Conservation (phyloP, 2,113 vertebrate species). For the Sminthopsis crassicaudata region DNA sequence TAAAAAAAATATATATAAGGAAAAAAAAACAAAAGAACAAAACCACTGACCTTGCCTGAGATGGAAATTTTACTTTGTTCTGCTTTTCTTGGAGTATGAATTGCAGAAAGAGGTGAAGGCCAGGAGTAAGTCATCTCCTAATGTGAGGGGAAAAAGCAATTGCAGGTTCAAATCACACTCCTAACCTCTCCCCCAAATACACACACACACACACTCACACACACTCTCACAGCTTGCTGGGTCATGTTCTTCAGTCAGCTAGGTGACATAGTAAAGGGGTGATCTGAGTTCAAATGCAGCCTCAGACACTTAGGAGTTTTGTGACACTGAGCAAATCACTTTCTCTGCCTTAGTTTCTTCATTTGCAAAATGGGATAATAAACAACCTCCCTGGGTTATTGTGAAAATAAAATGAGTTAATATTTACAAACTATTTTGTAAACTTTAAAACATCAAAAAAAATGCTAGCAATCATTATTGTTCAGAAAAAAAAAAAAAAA, state of each 20-base stretch:
- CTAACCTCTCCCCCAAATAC: background rate
- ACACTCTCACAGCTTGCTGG: background rate
- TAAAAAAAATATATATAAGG: slow-evolving; percentile 22
- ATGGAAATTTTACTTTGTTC: slow-evolving; percentile 92
- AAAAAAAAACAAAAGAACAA: slow-evolving; percentile 60
- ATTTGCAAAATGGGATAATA: background rate
- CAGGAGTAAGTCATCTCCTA: slow-evolving; percentile 95
- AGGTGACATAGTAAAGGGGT: background rate
- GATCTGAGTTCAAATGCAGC: background rate
- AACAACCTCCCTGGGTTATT: background rate
- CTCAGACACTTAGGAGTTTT: background rate
- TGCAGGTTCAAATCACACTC: slow-evolving; percentile 12
- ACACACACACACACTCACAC: background rate
- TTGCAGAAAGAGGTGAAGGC: slow-evolving; percentile 92
- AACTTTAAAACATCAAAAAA: background rate
- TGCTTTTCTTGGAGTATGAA: slow-evolving; percentile 91
- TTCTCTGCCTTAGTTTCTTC: background rate
- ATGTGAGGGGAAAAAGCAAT: slow-evolving; percentile 63
- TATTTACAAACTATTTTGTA: background rate
- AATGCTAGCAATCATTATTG: background rate
- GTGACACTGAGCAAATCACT: background rate
- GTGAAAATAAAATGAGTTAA: background rate
- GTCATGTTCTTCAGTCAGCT: background rate
- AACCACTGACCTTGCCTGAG: slow-evolving; percentile 88
- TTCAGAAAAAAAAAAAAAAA: background rate